Evolutionary conservation across 2,797 vertebrate genomes (phyloP).

Genomic region (Buphagus erythrorhynchus): DNA sequence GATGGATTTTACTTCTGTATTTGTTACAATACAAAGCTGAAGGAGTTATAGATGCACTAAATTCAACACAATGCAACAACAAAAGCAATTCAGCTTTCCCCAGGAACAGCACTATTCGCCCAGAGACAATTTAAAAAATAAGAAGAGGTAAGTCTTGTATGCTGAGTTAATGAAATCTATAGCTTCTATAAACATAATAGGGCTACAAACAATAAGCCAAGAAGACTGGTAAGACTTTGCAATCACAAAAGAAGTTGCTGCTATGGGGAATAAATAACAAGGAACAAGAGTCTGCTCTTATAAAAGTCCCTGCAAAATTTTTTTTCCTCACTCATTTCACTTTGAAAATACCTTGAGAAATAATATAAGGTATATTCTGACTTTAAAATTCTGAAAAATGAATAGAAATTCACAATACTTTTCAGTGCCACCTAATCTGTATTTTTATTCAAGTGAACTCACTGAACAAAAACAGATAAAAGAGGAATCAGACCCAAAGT

Average conservation of each 20-base stretch:
- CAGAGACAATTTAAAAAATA: neutral
- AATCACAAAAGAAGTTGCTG: neutral
- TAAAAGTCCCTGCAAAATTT: neutral
- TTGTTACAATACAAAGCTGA: neutral
- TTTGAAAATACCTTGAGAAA: slow-evolving; percentile 20
- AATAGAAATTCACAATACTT: neutral
- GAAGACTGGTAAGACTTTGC: neutral
- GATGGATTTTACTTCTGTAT: neutral
- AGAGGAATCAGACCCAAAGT: neutral
- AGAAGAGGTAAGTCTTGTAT: neutral
- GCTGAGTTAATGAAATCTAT: slow-evolving; percentile 5
- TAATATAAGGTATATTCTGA: neutral
- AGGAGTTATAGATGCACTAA: neutral
- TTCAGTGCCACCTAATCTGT: neutral
- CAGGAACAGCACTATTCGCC: neutral
- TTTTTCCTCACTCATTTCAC: neutral
- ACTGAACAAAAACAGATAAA: neutral
- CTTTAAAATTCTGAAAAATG: neutral
- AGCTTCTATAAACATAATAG: slow-evolving; percentile 4
- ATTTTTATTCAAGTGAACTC: neutral
- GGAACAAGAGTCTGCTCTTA: neutral
- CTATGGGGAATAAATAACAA: neutral
- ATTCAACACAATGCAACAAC: neutral
- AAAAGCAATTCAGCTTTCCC: neutral
- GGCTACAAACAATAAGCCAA: neutral